Percentiles rank a stretch among this genome's conserved stretches.
These are phyloP conservation scores for Melinopterus prodromus DNA, from an alignment of 2,888 invertebrate genomes.

Conservation along the genomic window DNA sequence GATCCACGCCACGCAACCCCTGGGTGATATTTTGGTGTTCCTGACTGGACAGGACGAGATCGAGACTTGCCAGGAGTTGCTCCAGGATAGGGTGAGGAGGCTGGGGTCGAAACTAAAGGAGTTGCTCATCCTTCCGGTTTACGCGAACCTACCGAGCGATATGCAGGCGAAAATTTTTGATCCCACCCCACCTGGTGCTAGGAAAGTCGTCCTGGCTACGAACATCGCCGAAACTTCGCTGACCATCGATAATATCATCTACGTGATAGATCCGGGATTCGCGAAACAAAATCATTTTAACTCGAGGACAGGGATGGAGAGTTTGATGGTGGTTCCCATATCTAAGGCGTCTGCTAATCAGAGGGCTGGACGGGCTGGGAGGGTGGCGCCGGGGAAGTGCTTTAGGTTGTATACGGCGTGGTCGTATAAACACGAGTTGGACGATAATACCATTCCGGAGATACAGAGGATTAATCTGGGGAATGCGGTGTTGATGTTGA, in stretches of 20 bases:
- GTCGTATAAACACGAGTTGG: slow-evolving; percentile 98
- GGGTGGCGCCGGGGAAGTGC: slow-evolving; percentile 97
- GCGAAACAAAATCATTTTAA: slow-evolving; percentile 99
- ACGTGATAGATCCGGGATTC: slow-evolving; percentile 99
- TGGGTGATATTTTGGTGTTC: slow-evolving; percentile 96
- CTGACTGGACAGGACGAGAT: slow-evolving; percentile 94
- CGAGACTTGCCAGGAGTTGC: slow-evolving; percentile 87
- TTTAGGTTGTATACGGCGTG: slow-evolving; percentile 97
- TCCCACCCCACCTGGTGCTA: slow-evolving; percentile 94
- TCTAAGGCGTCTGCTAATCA: slow-evolving; percentile 99
- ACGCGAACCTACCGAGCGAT: slow-evolving; percentile 97
- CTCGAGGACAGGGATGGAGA: slow-evolving; percentile 98
- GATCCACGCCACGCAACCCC: slow-evolving; percentile 96
- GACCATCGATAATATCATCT: slow-evolving; percentile 98
- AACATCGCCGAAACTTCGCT: slow-evolving; percentile 99
- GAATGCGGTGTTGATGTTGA: slow-evolving; percentile 96
- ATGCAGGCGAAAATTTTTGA: slow-evolving; percentile 99
- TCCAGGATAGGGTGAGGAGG: slow-evolving; percentile 89
- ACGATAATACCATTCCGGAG: slow-evolving; percentile 98
- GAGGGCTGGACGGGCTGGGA: slow-evolving; percentile 93
- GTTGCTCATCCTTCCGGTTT: slow-evolving; percentile 92
- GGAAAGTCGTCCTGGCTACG: slow-evolving; percentile 97
- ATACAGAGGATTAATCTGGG: slow-evolving; percentile 97
- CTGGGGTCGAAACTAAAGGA: slow-evolving; percentile 94
- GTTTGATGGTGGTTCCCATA: slow-evolving; percentile 97